Conservation (phyloP, 2,113 vertebrate species). For the Rattus rattus region DNA sequence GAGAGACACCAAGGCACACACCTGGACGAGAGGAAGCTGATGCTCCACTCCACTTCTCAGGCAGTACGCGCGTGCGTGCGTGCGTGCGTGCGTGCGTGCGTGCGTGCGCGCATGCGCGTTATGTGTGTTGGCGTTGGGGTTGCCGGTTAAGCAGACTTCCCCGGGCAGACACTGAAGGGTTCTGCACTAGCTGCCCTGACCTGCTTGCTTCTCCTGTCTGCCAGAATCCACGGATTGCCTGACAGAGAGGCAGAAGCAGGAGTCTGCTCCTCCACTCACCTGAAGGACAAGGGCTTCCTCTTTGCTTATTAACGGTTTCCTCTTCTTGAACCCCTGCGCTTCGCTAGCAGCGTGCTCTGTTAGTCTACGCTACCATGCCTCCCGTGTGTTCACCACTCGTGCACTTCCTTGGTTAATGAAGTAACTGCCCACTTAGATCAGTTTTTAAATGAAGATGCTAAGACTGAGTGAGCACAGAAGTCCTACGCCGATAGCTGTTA, state of each 20-base stretch:
- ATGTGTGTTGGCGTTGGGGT: no score
- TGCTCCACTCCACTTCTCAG: background rate
- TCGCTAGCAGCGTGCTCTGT: background rate
- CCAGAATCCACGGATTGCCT: background rate
- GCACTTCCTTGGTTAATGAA: background rate
- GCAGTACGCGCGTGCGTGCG: no score
- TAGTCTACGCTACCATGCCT: background rate
- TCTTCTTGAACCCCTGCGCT: background rate
- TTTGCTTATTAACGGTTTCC: background rate
- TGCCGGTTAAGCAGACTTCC: background rate
- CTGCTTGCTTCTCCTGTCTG: conserved; percentile 7
- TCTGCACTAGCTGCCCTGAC: conserved; percentile 8
- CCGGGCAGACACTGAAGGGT: background rate
- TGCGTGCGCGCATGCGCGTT: no score
- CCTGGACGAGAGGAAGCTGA: background rate
- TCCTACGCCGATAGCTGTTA: background rate
- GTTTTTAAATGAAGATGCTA: background rate
- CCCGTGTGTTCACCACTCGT: background rate
- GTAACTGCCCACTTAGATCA: background rate
- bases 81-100: no score
- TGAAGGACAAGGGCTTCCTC: background rate
- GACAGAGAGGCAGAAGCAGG: background rate
- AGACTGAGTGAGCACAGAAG: background rate
- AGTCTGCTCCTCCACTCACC: background rate
- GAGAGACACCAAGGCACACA: background rate